These are phyloP conservation scores for Blastobasis adustella DNA, from an alignment of 2,888 invertebrate genomes.

Conservation along the genomic window DNA sequence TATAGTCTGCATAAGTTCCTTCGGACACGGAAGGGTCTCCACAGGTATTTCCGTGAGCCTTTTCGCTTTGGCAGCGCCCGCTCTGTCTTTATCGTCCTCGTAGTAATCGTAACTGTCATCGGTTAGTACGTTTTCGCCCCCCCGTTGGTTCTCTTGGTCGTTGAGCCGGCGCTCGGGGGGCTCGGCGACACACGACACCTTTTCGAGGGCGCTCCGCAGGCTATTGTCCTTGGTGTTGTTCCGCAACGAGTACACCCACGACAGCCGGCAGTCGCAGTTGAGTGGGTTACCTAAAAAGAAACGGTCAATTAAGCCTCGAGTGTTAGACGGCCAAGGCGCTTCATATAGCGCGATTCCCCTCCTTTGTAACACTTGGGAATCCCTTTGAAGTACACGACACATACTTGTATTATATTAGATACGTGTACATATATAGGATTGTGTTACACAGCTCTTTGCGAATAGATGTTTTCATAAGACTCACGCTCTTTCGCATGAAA, in stretches of 20 bases:
- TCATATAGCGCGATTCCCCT: neutral
- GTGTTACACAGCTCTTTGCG: neutral
- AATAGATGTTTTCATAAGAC: neutral
- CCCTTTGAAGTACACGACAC: neutral
- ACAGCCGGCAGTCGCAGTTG: constrained; percentile 87
- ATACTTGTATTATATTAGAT: neutral
- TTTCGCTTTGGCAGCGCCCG: constrained; percentile 40
- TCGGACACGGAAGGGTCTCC: constrained; percentile 62
- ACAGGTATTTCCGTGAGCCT: constrained; percentile 57
- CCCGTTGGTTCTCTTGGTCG: constrained; percentile 37
- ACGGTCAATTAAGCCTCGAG: constrained; percentile 18
- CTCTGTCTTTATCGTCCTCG: constrained; percentile 46
- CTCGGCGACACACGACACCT: constrained; percentile 81
- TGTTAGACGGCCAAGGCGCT: neutral
- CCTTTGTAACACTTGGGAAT: neutral
- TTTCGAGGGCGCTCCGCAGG: constrained; percentile 80
- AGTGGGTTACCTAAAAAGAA: constrained; percentile 84
- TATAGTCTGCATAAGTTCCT: constrained; percentile 58
- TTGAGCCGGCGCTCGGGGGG: constrained; percentile 42
- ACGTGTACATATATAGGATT: neutral
- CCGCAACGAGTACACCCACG: constrained; percentile 85
- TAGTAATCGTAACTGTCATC: constrained; percentile 62
- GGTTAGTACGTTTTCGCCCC: constrained; percentile 38
- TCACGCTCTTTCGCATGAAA: neutral
- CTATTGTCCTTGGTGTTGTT: constrained; percentile 83